Base-by-base conservation (phyloP, 1,140 invertebrate species). In the Heliconius nattereri region DNA sequence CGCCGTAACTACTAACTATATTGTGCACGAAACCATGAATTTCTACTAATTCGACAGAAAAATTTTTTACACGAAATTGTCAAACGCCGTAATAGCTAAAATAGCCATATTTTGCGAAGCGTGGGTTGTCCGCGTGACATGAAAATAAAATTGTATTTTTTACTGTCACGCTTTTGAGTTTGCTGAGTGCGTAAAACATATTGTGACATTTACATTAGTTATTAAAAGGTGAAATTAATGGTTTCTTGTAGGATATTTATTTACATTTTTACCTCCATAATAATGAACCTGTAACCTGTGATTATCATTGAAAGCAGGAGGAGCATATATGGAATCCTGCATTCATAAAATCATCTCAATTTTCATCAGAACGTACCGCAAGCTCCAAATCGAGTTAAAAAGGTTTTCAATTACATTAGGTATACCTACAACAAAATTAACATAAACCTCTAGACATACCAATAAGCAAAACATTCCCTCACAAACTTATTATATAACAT, bases 1-100 rank as follows among this genome's bases (percentile, higher is more conserved):
- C 75, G 70, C 37, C 60, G 35, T 26, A 66, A 66, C 60, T 57
- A 23, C 9, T 76, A 76, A 76, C 75, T 45, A 76, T 70, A 76
- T 70, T 76, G 75, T 76, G 75, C 75, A 76, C 75, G 60, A 71
- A 20, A 45, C 75, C 75, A 26, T 71, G 75, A 66, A 70, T 76
- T 76, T 76, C 75, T 71, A 20, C 75, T 76, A 76, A 76, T 76
- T 76, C 66, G 57, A 66, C 54, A 76, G 66, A 71, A 76, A 76
- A 76, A 70, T 7, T 60, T 75, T 40, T 70, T 66, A 66, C 37
- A 49, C 60, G 23, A 66, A 66, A 66, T 66, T 66, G 60, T 66
- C 60, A 66, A 66, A 66, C 26, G 60, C 60, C 26, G 60, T 66
- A 66, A 66, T 66, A 29, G 23, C 26, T 66, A 66, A 66, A 66